These are phyloP conservation scores for Xylocopa sonorina DNA, from an alignment of 1,140 invertebrate genomes.

Conservation along the genomic window DNA sequence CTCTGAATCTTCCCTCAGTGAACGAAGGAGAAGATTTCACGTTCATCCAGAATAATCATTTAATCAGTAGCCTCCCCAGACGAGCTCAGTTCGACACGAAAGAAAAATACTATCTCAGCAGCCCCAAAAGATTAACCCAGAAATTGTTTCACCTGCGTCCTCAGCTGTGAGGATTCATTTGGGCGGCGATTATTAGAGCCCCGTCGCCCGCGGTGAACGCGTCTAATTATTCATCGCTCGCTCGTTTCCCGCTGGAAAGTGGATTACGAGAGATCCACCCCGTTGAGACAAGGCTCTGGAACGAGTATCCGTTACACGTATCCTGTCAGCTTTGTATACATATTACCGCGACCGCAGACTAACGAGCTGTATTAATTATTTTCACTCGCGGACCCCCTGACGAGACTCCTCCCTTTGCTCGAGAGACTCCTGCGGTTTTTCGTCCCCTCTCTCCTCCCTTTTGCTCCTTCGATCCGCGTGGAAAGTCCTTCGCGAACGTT, in stretches of 20 bases:
- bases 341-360: conserved; percentile 36
- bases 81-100: too few species aligned
- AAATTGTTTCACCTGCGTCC: conserved; percentile 36
- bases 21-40: too few species aligned
- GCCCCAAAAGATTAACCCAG: too few species aligned
- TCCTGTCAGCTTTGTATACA: conserved; percentile 41
- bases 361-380: conserved; percentile 67
- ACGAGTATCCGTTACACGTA: conserved; percentile 54
- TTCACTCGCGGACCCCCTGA: conserved; percentile 57
- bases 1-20: too few species aligned
- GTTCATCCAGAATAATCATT: too few species aligned
- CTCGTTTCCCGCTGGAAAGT: conserved; percentile 54
- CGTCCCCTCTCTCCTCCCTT: too few species aligned
- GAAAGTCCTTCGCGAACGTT: background rate
- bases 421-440: background rate
- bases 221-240: conserved; percentile 59
- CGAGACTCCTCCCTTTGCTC: conserved; percentile 1
- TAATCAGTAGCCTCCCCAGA: too few species aligned
- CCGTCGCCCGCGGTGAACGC: conserved; percentile 47
- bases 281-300: conserved; percentile 21
- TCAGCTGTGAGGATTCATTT: conserved; percentile 46
- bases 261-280: conserved; percentile 52
- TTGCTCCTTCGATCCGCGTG: background rate
- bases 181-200: conserved; percentile 22
- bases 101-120: too few species aligned